A percentile compares a stretch with the other conserved stretches of the same genome.
These are phyloP conservation scores for Drosophila cardini DNA, from an alignment of 1,140 invertebrate species.

Conservation along the genomic window DNA sequence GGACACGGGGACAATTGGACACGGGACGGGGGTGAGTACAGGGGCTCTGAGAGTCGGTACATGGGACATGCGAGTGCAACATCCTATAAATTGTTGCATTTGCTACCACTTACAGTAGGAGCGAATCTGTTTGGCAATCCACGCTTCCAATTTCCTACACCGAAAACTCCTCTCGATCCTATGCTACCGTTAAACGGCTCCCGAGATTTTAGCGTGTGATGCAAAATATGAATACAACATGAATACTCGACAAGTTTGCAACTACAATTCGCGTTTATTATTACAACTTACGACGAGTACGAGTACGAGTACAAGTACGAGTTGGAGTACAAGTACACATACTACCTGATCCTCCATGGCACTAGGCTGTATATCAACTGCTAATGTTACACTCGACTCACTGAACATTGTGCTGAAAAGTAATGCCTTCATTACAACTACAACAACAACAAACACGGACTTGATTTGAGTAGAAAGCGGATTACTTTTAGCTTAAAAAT, in stretches of 20 bases:
- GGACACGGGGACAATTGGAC: too few relatives aligned
- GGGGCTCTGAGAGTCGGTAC: too few relatives aligned
- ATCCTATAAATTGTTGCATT: conserved; percentile 73
- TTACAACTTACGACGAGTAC: conserved; percentile 50
- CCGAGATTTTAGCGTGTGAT: conserved; percentile 49
- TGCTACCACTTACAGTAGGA: conserved; percentile 54
- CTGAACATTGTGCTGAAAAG: neutral
- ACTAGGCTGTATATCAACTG: neutral
- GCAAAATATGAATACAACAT: conserved; percentile 49
- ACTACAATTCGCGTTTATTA: conserved; percentile 68
- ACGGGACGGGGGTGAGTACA: too few relatives aligned
- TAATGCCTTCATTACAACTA: neutral
- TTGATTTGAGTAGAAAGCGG: too few relatives aligned
- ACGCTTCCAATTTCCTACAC: neutral
- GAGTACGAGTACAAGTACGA: conserved; percentile 30
- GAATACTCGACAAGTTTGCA: conserved; percentile 68
- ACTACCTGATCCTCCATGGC: neutral
- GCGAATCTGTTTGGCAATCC: neutral
- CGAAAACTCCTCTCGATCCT: neutral
- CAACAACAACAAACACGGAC: neutral
- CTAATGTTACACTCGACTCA: neutral
- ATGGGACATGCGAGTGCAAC: conserved; percentile 57
- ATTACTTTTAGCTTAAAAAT: too few relatives aligned
- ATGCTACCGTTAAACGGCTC: conserved; percentile 25
- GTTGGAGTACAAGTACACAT: neutral